Evolutionary conservation across 2,888 invertebrate species (phyloP).

Genomic region (Oscheius sp.): DNA sequence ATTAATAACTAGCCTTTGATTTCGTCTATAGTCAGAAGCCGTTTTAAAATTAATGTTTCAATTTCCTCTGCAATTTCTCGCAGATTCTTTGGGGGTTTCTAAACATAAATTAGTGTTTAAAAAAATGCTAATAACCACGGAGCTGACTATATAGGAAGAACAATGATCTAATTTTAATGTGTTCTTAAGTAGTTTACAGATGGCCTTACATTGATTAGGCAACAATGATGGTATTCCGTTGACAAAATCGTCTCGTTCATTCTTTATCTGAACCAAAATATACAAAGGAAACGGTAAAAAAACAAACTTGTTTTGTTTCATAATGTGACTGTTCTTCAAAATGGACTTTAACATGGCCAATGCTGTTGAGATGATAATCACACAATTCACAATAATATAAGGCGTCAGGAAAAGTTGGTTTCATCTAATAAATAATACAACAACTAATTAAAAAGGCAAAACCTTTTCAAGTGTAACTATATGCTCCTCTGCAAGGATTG

Average conservation of each 20-base stretch:
- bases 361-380: slow-evolving; percentile 46
- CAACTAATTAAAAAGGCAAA: not conserved
- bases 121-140: not conserved
- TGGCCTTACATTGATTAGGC: not conserved
- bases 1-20: not conserved
- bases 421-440: slow-evolving; percentile 7
- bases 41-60: not conserved
- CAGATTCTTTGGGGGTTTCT: not conserved
- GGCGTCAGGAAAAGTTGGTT: slow-evolving; percentile 44
- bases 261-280: not conserved
- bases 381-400: slow-evolving; percentile 50
- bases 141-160: not conserved
- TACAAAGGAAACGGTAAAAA: not conserved
- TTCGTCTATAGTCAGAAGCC: not conserved
- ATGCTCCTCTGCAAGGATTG: not conserved
- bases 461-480: slow-evolving; percentile 20
- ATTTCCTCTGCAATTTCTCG: not conserved
- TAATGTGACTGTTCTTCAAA: slow-evolving; percentile 22
- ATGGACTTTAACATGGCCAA: slow-evolving; percentile 45
- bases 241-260: not conserved
- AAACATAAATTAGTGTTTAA: not conserved
- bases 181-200: not conserved
- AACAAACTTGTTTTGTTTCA: not conserved
- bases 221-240: not conserved
- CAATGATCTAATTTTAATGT: not conserved